Conservation (phyloP, 2,797 vertebrate genomes). For the Macrochelys suwanniensis region DNA sequence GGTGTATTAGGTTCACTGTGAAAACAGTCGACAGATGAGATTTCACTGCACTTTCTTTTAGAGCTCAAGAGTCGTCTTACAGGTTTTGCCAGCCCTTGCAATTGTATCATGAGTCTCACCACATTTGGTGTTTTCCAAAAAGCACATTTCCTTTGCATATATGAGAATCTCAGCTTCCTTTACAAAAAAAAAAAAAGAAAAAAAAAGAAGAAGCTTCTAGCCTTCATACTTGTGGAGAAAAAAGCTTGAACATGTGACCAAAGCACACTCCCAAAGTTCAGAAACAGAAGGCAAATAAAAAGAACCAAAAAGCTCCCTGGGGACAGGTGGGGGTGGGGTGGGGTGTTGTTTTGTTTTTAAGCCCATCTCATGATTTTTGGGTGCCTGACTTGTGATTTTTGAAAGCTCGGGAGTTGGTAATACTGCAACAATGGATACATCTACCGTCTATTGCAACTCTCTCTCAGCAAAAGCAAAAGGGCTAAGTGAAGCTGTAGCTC, state of each 20-base stretch:
- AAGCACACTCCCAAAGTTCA: background rate
- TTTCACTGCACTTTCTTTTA: background rate
- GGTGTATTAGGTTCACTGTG: background rate
- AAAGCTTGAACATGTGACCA: background rate
- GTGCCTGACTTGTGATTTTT: background rate
- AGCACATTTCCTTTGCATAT: background rate
- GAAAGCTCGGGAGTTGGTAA: background rate
- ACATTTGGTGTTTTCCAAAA: background rate
- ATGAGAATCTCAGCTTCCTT: background rate
- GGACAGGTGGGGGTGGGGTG: too few relatives aligned
- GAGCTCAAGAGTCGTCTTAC: background rate
- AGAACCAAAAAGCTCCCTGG: background rate
- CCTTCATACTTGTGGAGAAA: background rate
- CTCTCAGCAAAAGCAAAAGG: background rate
- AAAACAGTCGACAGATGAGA: background rate
- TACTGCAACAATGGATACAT: background rate
- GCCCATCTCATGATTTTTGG: background rate
- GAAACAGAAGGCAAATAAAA: constrained; percentile 1
- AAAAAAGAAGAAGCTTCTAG: background rate
- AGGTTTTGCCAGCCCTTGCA: background rate
- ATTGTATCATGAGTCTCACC: background rate
- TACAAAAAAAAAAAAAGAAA: background rate
- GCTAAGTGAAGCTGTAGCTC: background rate
- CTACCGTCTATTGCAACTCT: background rate
- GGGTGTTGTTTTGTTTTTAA: background rate